Percentiles rank a stretch among this genome's conserved stretches.
These are phyloP conservation scores for Erythrocebus patas DNA, from an alignment of 2,113 vertebrate genomes.

Conservation along the genomic window DNA sequence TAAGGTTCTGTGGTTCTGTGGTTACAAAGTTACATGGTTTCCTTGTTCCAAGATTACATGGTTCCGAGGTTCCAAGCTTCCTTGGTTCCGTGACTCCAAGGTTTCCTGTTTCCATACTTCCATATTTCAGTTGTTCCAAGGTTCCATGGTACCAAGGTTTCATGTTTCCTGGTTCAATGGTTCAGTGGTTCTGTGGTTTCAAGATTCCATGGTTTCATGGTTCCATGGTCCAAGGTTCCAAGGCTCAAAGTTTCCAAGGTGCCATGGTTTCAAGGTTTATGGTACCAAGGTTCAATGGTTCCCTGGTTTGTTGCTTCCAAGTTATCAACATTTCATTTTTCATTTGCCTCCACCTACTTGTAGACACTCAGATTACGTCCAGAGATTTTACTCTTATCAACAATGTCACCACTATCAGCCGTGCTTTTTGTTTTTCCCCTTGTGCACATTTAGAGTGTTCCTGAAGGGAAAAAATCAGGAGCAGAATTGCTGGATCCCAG, in stretches of 20 bases:
- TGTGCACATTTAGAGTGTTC: accelerated
- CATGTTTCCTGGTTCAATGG: background rate
- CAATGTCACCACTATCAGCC: accelerated
- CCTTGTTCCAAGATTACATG: too few species aligned
- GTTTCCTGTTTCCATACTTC: background rate
- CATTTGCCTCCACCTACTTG: background rate
- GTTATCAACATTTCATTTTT: background rate
- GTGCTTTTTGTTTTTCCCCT: background rate
- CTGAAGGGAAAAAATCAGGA: background rate
- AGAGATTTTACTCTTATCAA: background rate
- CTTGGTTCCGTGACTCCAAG: too few species aligned
- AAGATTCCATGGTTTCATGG: background rate
- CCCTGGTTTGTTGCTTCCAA: background rate
- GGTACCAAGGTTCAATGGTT: background rate
- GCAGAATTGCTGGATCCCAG: background rate
- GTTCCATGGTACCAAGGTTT: background rate
- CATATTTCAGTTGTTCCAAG: background rate
- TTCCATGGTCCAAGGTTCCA: background rate
- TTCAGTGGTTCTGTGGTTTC: background rate
- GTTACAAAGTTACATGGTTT: too few species aligned
- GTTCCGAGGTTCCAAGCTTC: too few species aligned
- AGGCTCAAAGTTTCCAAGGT: background rate
- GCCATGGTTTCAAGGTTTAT: background rate
- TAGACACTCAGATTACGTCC: background rate
- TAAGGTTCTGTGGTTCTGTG: background rate